Base-by-base conservation (phyloP, 2,888 invertebrate species). In the Monochamus alternatus region DNA sequence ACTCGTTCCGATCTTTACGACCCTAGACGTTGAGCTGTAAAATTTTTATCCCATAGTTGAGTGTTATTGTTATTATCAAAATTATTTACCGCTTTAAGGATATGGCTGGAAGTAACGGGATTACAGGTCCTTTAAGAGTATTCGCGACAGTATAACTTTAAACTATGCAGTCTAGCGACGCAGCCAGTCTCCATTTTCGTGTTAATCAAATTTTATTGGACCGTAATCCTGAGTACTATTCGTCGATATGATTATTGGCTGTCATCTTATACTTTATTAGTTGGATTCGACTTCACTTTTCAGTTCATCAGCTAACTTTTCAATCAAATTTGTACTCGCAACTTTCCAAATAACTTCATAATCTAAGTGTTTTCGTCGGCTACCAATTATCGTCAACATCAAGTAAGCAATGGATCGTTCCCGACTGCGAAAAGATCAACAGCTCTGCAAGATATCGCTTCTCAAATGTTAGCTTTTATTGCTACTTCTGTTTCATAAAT, bases 171-270 rank as follows among this genome's bases (percentile, higher is more conserved):
- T 70, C 63, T 58, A 60, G 51, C 58, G 69, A 67, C 73, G 71
- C 66, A 64, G 44, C 59, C n/a, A 51, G 65, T 73, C 64, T 71
- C 73, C 64, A 79, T 77, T 64, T 65, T 55, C 47, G 78, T 81
- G 81, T 83, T 84, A 82, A 83, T 84, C 83, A 83, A 83, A 82
- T 82, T 84, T 84, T 84, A 84, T 81, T 79, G 80, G 79, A 75
- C 74, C 72, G 76, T 77, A 82, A 77, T 80, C 76, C 74, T 74
- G 80, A 83, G 74, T 80, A 78, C 82, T 79, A 78, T 80, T 79
- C 70, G 66, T 68, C 75, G 77, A 81, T 83, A 83, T 82, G 81
- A 84, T 83, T 83, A 84, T 83, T 81, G 82, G 81, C 81, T 80
- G 80, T 81, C 83, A 82, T 82, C 79, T 80, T 79, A 74, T 78